These are phyloP conservation scores for Acanthosepion esculentum DNA, from an alignment of 2,888 invertebrate genomes.

Conservation along the genomic window DNA sequence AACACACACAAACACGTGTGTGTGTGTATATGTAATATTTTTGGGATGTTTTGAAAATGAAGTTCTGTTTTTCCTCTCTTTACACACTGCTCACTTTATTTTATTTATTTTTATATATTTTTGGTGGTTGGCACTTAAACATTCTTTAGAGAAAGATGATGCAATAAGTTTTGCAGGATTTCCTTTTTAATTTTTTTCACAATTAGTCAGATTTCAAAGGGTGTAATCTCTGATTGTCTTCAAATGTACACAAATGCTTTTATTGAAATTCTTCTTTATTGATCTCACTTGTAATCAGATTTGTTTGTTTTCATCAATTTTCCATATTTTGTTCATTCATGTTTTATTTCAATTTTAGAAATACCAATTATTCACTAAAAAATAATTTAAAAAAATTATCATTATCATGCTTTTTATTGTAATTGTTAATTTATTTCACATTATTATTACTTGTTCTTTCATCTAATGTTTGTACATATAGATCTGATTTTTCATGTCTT, in stretches of 20 bases:
- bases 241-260: neutral
- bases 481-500: too few species aligned
- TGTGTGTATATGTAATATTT: neutral
- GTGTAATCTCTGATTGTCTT: neutral
- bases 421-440: too few species aligned
- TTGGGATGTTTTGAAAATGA: neutral
- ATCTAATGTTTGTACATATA: neutral
- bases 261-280: neutral
- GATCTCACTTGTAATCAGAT: neutral
- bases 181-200: neutral
- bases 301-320: too few species aligned
- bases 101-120: neutral
- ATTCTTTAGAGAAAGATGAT: neutral
- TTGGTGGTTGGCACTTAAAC: neutral
- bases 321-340: too few species aligned
- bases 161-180: neutral
- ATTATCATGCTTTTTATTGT: too few species aligned
- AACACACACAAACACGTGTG: too few species aligned
- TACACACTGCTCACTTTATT: neutral
- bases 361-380: too few species aligned
- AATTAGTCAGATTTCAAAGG: neutral
- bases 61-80: neutral
- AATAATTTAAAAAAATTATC: too few species aligned
- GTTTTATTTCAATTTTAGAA: too few species aligned
- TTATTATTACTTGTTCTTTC: neutral